These are phyloP conservation scores for Caranx melampygus DNA, from an alignment of 2,113 vertebrate genomes.

Conservation along the genomic window DNA sequence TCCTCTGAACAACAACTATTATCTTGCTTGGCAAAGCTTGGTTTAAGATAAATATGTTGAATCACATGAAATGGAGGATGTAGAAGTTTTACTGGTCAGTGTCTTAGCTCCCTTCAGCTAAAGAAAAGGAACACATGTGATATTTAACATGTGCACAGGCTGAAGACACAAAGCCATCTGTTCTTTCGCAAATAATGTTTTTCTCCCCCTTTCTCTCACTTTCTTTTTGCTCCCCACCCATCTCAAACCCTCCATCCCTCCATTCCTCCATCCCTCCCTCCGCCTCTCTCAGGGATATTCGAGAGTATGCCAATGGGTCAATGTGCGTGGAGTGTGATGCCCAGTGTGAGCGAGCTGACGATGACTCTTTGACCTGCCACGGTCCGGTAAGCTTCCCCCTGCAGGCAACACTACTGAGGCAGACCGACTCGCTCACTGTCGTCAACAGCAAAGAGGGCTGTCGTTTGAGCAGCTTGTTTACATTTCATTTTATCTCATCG, in stretches of 20 bases:
- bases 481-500: neutral
- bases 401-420: neutral
- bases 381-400: conserved; percentile 88
- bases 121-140: neutral
- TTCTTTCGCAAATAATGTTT: conserved; percentile 10
- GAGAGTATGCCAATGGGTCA: conserved; percentile 94
- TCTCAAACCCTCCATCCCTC: conserved; percentile 32
- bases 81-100: neutral
- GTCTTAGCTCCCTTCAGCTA: neutral
- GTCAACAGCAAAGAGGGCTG: neutral
- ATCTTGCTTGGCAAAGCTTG: too few relatives aligned
- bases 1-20: neutral
- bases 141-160: neutral
- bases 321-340: conserved; percentile 94
- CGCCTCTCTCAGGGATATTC: conserved; percentile 87
- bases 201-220: conserved; percentile 26
- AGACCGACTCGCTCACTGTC: neutral
- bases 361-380: conserved; percentile 90
- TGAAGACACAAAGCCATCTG: neutral
- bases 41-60: too few relatives aligned
- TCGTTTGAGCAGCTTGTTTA: conserved; percentile 1
- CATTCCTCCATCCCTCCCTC: conserved; percentile 1
- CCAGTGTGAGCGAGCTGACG: conserved; percentile 95
- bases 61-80: neutral
- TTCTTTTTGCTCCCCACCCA: neutral